A percentile compares a stretch with the other conserved stretches of the same genome.
These are phyloP conservation scores for Hylaea fasciaria DNA, from an alignment of 2,888 invertebrate species.

Conservation along the genomic window DNA sequence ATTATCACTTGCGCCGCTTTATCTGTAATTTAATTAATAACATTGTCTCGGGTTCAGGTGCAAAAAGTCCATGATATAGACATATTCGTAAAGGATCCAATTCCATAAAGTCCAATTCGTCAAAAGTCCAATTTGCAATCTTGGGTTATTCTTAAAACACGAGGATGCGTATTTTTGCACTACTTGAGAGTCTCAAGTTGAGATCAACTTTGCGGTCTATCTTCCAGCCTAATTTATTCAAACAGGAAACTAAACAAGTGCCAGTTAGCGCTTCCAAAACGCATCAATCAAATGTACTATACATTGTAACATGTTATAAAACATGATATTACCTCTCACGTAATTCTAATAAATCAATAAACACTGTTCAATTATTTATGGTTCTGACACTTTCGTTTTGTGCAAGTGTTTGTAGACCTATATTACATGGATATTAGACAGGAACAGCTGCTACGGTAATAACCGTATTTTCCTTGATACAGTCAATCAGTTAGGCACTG, in stretches of 20 bases:
- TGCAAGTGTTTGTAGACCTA: conserved; percentile 27
- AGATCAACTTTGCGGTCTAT: too few relatives aligned
- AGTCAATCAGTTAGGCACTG: conserved; percentile 13
- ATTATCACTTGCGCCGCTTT: too few relatives aligned
- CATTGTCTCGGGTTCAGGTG: too few relatives aligned
- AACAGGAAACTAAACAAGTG: background rate
- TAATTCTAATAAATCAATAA: conserved; percentile 51
- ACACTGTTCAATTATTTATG: conserved; percentile 52
- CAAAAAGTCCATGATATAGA: too few relatives aligned
- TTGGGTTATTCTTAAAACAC: too few relatives aligned
- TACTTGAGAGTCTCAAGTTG: too few relatives aligned
- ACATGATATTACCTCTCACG: conserved; percentile 19
- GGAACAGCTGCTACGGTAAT: conserved; percentile 38
- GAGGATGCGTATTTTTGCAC: too few relatives aligned
- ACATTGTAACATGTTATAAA: conserved; percentile 28
- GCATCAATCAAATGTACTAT: conserved; percentile 5
- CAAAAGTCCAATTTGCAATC: too few relatives aligned
- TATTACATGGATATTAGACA: conserved; percentile 14
- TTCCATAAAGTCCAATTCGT: too few relatives aligned
- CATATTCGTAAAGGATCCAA: too few relatives aligned
- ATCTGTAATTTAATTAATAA: too few relatives aligned
- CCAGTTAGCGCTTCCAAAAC: background rate
- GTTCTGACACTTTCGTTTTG: conserved; percentile 55
- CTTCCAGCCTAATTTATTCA: too few relatives aligned
- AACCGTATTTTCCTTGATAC: conserved; percentile 48